Evolutionary conservation across 2,888 invertebrate genomes (phyloP).

Genomic region (Lissocephala sabroskyi): DNA sequence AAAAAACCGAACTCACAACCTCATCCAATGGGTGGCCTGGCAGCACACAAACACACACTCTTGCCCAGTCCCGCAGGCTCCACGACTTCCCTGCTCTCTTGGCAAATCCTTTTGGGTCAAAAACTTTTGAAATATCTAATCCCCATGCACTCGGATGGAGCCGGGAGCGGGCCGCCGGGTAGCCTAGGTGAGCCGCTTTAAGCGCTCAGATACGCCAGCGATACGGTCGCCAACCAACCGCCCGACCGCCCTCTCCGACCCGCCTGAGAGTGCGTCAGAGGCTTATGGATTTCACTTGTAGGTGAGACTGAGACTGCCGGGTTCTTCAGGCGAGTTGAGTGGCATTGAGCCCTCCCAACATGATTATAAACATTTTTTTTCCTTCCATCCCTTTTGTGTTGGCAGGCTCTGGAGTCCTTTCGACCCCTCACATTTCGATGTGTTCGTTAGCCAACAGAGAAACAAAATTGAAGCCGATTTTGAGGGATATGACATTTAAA

Average conservation of each 20-base stretch:
- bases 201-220: conserved; percentile 9
- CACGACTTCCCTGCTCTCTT: conserved; percentile 8
- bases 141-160: conserved; percentile 41
- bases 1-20: conserved; percentile 1
- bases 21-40: neutral
- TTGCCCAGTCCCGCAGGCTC: conserved; percentile 15
- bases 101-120: conserved; percentile 61
- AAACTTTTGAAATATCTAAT: conserved; percentile 59
- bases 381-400: neutral
- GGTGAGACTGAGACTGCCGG: no score
- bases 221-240: neutral
- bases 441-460: no score
- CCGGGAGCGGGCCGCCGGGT: conserved; percentile 4
- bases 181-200: conserved; percentile 25
- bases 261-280: neutral
- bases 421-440: no score
- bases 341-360: neutral
- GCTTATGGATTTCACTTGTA: conserved; percentile 3
- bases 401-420: no score
- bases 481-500: conserved; percentile 15
- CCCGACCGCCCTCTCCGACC: no score
- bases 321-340: conserved; percentile 1
- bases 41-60: conserved; percentile 4
- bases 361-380: conserved; percentile 1
- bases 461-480: conserved; percentile 28